These are phyloP conservation scores for Norana najaformis DNA, from an alignment of 2,888 invertebrate species.

Conservation along the genomic window DNA sequence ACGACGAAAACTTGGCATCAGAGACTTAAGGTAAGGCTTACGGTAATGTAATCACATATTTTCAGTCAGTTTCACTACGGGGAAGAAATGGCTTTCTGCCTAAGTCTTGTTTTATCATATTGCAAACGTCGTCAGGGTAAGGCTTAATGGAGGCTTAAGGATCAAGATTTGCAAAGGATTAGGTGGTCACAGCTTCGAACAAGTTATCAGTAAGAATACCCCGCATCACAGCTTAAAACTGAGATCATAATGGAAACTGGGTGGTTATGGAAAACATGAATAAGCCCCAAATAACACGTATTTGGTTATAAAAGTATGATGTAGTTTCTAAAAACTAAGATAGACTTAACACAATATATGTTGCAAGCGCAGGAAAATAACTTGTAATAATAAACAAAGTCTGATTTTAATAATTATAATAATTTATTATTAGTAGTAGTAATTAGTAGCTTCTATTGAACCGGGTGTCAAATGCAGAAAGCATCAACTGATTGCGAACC, in stretches of 20 bases:
- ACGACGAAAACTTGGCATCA: neutral
- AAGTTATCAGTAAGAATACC: neutral
- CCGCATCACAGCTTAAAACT: neutral
- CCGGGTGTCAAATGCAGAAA: no score
- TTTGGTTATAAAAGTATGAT: neutral
- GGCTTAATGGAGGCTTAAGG: neutral
- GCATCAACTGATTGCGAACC: no score
- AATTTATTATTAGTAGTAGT: no score
- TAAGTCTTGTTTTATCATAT: neutral
- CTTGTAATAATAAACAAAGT: no score
- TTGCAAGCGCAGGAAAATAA: no score
- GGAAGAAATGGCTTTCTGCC: neutral
- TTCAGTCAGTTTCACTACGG: neutral
- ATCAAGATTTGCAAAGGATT: neutral
- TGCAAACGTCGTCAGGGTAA: neutral
- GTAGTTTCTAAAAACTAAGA: neutral
- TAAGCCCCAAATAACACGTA: neutral
- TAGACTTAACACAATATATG: no score
- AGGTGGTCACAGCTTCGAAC: neutral
- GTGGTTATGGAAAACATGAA: neutral
- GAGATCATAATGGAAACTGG: neutral
- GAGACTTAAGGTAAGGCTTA: neutral
- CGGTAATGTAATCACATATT: neutral
- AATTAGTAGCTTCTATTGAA: no score
- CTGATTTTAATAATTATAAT: no score